Base-by-base conservation (phyloP, 2,797 vertebrate genomes). In the Syngnathus rostellatus region DNA sequence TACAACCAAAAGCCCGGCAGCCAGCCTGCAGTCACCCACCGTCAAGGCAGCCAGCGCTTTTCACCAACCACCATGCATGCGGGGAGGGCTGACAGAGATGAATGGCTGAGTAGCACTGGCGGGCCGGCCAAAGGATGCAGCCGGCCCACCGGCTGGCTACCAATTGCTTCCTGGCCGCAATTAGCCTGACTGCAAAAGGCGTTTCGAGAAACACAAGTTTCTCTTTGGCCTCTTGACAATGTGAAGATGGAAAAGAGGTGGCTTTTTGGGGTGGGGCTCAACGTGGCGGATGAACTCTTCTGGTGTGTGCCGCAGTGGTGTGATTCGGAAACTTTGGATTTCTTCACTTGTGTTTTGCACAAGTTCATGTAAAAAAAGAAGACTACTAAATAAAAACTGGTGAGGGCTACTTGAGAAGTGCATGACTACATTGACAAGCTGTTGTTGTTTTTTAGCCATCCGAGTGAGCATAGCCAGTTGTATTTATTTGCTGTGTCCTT, bases 121-220 rank as follows among this genome's bases (percentile, higher is more conserved):
- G 77, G 38, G 63, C 68, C 45, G 79, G 87, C 88, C 88, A 75
- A 85, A 87, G 86, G 88, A 88, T 88, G 87, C 90, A 92, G 90
- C 90, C 91, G 91, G 31, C 31, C 31, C 2, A 31, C 31, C 31
- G 31, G 31, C 87, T 76, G 70, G 65, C 65, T 79, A 85, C 89
- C 86, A 86, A 90, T 83, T 70, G 80, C 87, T 81, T 88, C 85
- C 85, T 85, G 84, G 79, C 85, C 82, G 81, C 85, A 86, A 85
- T 89, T 87, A 88, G 73, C 81, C 76, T 65, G 78, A 85, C 76
- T 83, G 79, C 84, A 1, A 31, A 1, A 31, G 78, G 77, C 62
- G 57, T 46, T 65, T 60, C 77, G 45, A 67, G 73, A 81, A 78
- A 63, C 62, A 65, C 5, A 8, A 45, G n/a, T 62, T 63, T 48